These are phyloP conservation scores for Amazona vittata DNA, from an alignment of 2,113 vertebrate genomes.

Conservation along the genomic window DNA sequence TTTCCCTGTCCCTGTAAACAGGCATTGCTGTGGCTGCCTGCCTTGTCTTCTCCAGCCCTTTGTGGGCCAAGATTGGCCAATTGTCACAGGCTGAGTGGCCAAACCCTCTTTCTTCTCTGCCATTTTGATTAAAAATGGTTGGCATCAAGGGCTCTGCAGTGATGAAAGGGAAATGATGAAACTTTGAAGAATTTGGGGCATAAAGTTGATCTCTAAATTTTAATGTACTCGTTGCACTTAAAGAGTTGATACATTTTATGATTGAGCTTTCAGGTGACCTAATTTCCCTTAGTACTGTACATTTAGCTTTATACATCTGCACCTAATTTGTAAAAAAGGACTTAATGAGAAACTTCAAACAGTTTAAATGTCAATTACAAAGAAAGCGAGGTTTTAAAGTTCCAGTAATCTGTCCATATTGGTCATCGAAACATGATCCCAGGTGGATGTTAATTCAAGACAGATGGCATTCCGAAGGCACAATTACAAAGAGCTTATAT, in stretches of 20 bases:
- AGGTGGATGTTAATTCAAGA: constrained; percentile 91
- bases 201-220: constrained; percentile 47
- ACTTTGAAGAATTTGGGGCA: constrained; percentile 40
- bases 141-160: constrained; percentile 18
- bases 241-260: constrained; percentile 71
- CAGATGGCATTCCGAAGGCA: constrained; percentile 91
- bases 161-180: constrained; percentile 47
- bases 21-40: background rate
- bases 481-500: constrained; percentile 84
- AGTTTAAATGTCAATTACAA: constrained; percentile 91
- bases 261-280: constrained; percentile 76
- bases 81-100: background rate
- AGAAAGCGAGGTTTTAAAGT: constrained; percentile 85
- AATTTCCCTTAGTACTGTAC: constrained; percentile 77
- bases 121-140: constrained; percentile 56
- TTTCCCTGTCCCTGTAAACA: background rate
- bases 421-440: constrained; percentile 86
- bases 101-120: background rate
- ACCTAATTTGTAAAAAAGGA: constrained; percentile 83
- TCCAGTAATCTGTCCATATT: constrained; percentile 85
- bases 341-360: constrained; percentile 92
- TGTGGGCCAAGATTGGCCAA: background rate
- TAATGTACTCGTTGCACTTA: constrained; percentile 63
- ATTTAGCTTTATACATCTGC: constrained; percentile 82
- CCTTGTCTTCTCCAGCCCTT: background rate